Evolutionary conservation across 2,888 invertebrate species (phyloP).

Genomic region (Aleiodes alternator): DNA sequence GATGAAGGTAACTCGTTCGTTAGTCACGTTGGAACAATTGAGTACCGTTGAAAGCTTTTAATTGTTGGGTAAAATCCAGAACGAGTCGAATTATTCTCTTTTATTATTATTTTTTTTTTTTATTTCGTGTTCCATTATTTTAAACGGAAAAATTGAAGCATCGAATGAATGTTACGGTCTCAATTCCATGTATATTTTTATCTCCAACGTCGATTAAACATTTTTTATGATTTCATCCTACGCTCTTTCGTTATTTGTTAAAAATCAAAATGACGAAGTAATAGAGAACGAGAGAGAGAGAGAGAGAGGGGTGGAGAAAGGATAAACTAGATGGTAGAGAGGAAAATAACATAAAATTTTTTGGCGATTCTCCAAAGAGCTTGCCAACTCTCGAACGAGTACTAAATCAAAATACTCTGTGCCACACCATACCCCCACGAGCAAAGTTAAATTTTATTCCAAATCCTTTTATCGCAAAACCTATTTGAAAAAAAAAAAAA

Average conservation of each 20-base stretch:
- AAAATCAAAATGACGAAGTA: conserved; percentile 38
- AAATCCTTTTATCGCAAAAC: conserved; percentile 72
- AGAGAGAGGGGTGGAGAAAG: background rate
- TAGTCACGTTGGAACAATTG: conserved; percentile 40
- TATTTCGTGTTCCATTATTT: background rate
- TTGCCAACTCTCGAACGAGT: conserved; percentile 73
- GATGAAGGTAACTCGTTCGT: conserved; percentile 37
- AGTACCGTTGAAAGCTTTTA: conserved; percentile 45
- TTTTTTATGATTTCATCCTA: conserved; percentile 27
- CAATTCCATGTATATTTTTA: conserved; percentile 7
- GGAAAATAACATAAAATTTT: conserved; percentile 69
- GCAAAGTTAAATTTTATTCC: conserved; percentile 69
- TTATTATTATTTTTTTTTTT: conserved; percentile 11
- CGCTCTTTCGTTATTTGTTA: conserved; percentile 36
- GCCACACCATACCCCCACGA: conserved; percentile 47
- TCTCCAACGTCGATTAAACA: conserved; percentile 29
- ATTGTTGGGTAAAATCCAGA: conserved; percentile 45
- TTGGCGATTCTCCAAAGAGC: conserved; percentile 71
- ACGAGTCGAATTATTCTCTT: conserved; percentile 32
- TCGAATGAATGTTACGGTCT: conserved; percentile 27
- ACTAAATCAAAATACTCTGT: conserved; percentile 72
- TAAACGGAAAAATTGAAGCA: background rate
- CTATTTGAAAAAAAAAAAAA: conserved; percentile 65
- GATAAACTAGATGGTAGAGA: conserved; percentile 49
- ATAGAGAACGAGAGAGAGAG: conserved; percentile 21